Conservation (phyloP, 2,113 vertebrate genomes). For the Phylloscopus trochilus region DNA sequence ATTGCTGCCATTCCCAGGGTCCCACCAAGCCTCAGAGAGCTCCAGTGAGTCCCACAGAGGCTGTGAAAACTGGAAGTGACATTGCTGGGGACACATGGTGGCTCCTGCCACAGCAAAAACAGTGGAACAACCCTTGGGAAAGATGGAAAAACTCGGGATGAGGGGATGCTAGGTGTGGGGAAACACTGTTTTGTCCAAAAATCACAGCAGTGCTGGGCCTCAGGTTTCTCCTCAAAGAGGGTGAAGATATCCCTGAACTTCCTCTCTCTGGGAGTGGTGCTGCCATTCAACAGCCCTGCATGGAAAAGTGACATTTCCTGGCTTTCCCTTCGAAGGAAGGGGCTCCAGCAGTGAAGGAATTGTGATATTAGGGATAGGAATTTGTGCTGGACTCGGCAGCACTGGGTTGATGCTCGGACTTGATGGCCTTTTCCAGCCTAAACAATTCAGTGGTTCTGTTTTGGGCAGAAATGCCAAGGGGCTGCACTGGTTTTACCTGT, state of each 20-base stretch:
- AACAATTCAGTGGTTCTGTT: background rate
- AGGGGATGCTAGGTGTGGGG: background rate
- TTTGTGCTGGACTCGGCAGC: background rate
- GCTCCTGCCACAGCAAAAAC: background rate
- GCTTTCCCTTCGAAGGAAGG: background rate
- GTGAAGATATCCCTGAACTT: background rate
- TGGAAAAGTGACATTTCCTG: background rate
- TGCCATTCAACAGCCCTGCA: background rate
- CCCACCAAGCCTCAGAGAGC: background rate
- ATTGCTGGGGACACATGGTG: background rate
- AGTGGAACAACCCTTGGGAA: background rate
- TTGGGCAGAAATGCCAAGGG: background rate
- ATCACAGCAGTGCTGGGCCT: background rate
- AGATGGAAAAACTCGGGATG: background rate
- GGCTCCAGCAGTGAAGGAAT: background rate
- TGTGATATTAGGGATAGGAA: background rate
- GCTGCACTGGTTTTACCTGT: background rate
- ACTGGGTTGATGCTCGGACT: background rate
- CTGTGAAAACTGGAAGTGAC: background rate
- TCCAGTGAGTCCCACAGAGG: background rate
- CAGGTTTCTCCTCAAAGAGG: background rate
- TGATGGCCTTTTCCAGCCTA: background rate
- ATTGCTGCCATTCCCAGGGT: background rate
- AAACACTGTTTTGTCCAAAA: background rate
- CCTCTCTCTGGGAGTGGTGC: background rate